These are phyloP conservation scores for Ectobius pallidus DNA, from an alignment of 2,888 invertebrate species.

Conservation along the genomic window DNA sequence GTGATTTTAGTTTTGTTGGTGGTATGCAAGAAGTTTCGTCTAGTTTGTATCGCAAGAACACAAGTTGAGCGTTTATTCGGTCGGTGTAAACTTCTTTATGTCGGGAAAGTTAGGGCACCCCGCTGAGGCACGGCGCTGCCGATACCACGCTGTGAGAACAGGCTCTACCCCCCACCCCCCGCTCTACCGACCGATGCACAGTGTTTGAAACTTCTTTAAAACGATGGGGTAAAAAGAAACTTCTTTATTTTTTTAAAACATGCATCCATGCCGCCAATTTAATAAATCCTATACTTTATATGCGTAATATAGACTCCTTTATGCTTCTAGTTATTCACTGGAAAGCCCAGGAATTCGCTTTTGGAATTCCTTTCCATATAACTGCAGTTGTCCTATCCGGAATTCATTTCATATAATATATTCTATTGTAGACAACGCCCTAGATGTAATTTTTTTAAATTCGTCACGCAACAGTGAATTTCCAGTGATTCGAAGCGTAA, in stretches of 20 bases:
- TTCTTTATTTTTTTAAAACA: not conserved
- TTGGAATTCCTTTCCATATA: no score
- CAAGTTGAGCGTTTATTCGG: not conserved
- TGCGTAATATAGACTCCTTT: no score
- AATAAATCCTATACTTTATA: not conserved
- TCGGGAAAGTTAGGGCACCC: not conserved
- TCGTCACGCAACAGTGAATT: no score
- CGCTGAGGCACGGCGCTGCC: not conserved
- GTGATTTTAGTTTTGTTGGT: not conserved
- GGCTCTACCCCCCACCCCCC: not conserved
- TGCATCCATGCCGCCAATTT: not conserved
- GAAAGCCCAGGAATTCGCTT: not conserved
- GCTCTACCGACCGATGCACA: no score
- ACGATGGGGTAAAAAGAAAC: slow-evolving; percentile 1
- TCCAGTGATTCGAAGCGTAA: no score
- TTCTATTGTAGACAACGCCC: no score
- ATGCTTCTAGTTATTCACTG: not conserved
- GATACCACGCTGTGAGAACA: slow-evolving; percentile 5
- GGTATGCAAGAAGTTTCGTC: not conserved
- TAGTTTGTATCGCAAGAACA: no score
- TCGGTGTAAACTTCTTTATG: not conserved
- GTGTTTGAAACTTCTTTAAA: not conserved
- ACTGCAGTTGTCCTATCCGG: no score
- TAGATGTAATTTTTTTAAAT: no score
- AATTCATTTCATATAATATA: not conserved